Evolutionary conservation across 2,113 vertebrate genomes (phyloP), one percentile per base, ranked within the genome.

Genomic region (Spea multiplicata): DNA sequence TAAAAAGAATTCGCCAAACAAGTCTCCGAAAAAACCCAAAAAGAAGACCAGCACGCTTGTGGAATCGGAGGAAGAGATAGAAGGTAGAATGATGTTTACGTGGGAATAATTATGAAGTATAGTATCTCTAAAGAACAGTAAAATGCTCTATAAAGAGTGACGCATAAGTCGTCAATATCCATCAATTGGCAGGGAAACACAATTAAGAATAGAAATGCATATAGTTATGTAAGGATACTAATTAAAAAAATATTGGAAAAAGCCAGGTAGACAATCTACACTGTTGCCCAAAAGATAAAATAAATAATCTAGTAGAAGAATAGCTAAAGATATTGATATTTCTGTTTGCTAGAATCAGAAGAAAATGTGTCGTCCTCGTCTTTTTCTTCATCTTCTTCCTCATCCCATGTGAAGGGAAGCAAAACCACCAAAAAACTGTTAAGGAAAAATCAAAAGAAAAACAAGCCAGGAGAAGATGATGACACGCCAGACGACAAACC

Each of bases 11-110:
- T 45, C 5, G 5, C 1, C 53, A 44, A 66, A 74, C 59, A 79
- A 72, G 55, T 3, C 59, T 6, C 14, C 62, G 14, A 80, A 80
- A 67, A 50, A 6, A 2, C 71, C 78, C 17, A 80, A 67, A 57
- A 73, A 74, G 78, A 80, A 80, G 17, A 10, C 4, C 3, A 30
- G 66, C 0, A 66, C 17, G 48, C 6, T 68, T 80, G 52, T 68
- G 14, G 64, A 80, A 52, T 66, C 78, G 61, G 78, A 80, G 55
- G 78, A 80, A 67, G 64, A 80, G 61, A 74, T 74, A 49, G 45
- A 67, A 80, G 78, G 78, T 80, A 78, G 48, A 30, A 6, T 30
- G 30, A 30, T 30, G 30, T 30, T 30, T 30, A 30, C 30, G 30
- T 30, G 30, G 30, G 1, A 30, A 30, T 30, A 30, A 30, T 30